Base-by-base conservation (phyloP, 1,140 invertebrate species). In the Antheraea pernyi region DNA sequence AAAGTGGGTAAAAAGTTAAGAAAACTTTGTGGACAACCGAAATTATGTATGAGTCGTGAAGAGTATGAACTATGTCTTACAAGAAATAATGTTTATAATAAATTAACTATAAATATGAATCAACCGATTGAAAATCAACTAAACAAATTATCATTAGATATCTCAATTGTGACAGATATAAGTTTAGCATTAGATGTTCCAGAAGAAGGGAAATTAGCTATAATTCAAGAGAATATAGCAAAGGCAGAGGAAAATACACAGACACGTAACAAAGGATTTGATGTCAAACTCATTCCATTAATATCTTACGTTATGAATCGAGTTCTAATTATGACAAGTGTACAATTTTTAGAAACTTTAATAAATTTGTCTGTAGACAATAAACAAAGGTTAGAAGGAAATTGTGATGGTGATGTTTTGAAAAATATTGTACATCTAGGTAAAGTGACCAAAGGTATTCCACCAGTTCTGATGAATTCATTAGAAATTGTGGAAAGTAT, bases 261-360 rank as follows among this genome's bases (percentile, higher is more conserved):
- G 63, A 64, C 65, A 22, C 58, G n/a, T 59, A 22, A n/a, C 10
- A 82, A 71, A 36, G 48, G n/a, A 30, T 71, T 76, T 58, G 73
- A 85, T 53, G 53, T 82, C 3, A 83, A 85, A 79, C 73, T 91
- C 5, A 60, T 91, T 19, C 92, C 92, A 7, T 71, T 92, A 19
- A 84, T 84, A 53, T 79, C 84, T 22, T 92, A 92, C 65, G 70
- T 92, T 5, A 66, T 92, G 18, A 83, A 90, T 74, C 88, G 89
- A 79, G 65, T 93, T 37, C 59, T 88, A 30, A 83, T 71, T 67
- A 63, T 91, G 8, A 59, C 87, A n/a, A 75, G 85, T 72, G 76
- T n/a, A 7, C 65, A 65, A 16, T 70, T 74, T 46, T 61, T 74
- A 9, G 18, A 62, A 13, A 19, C 62, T 8, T 30, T 68, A 3